Evolutionary conservation across 2,113 vertebrate species (phyloP).

Genomic region (Calyptommatus sinebrachiatus): DNA sequence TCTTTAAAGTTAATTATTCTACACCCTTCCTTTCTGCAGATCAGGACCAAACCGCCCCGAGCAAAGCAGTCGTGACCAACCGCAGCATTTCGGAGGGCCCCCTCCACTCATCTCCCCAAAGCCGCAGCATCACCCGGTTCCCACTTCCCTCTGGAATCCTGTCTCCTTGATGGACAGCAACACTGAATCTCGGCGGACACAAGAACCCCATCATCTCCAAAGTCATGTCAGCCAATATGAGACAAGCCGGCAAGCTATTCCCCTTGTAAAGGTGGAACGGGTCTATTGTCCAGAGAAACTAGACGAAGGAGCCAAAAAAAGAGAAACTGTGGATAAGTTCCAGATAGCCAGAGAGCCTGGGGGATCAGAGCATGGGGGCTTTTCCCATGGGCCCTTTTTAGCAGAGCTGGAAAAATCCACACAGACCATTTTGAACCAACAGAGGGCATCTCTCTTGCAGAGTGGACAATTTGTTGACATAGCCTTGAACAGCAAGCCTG

Average conservation of each 20-base stretch:
- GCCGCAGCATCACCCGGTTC: slow-evolving; percentile 79
- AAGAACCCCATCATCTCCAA: slow-evolving; percentile 72
- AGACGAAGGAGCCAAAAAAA: slow-evolving; percentile 80
- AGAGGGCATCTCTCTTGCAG: slow-evolving; percentile 78
- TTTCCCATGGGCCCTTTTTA: slow-evolving; percentile 80
- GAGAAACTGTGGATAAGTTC: slow-evolving; percentile 82
- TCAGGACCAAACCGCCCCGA: slow-evolving; percentile 83
- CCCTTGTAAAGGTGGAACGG: slow-evolving; percentile 76
- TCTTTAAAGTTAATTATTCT: neutral
- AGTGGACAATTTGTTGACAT: slow-evolving; percentile 77
- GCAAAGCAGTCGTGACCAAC: slow-evolving; percentile 75
- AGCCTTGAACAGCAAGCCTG: slow-evolving; percentile 63
- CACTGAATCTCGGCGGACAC: slow-evolving; percentile 78
- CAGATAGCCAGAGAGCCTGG: slow-evolving; percentile 72
- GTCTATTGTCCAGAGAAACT: slow-evolving; percentile 76
- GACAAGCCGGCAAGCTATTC: slow-evolving; percentile 73
- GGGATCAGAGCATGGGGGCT: slow-evolving; percentile 70
- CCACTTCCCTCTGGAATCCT: slow-evolving; percentile 93
- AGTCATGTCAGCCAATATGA: slow-evolving; percentile 78
- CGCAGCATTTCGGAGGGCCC: slow-evolving; percentile 87
- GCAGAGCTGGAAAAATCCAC: slow-evolving; percentile 92
- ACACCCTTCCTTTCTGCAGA: slow-evolving; percentile 61
- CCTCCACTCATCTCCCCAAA: slow-evolving; percentile 96
- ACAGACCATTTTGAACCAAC: slow-evolving; percentile 87
- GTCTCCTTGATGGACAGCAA: slow-evolving; percentile 86